A percentile compares a stretch with the other conserved stretches of the same genome.
Conservation (phyloP, 2,888 invertebrate genomes). For the Perizoma affinitatum region DNA sequence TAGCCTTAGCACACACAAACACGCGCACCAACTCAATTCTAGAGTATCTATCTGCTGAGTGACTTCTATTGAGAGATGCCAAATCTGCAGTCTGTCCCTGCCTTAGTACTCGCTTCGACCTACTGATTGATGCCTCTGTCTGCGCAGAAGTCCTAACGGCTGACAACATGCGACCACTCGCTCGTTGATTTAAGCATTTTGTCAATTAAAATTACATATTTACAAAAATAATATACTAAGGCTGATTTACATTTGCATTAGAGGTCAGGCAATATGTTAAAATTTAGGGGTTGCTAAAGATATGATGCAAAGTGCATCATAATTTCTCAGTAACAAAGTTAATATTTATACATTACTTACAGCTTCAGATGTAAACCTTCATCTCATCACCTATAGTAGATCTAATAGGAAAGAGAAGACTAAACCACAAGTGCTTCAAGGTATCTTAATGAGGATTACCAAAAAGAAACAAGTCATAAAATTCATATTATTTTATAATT, state of each 20-base stretch:
- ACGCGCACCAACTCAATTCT: conserved; percentile 1
- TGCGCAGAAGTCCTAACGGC: conserved; percentile 80
- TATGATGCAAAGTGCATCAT: no score
- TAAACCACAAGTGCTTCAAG: no score
- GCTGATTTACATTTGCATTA: no score
- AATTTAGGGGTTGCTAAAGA: no score
- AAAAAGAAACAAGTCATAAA: conserved; percentile 60
- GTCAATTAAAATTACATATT: conserved; percentile 75
- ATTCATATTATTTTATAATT: conserved; percentile 84
- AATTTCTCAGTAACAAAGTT: no score
- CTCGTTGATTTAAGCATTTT: conserved; percentile 74
- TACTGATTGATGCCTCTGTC: conserved; percentile 47
- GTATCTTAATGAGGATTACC: background rate
- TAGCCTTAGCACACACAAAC: conserved; percentile 14
- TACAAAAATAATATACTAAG: conserved; percentile 77
- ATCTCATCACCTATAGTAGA: no score
- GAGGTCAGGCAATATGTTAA: no score
- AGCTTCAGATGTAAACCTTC: no score
- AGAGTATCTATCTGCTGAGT: no score
- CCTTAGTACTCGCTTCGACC: conserved; percentile 16
- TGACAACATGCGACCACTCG: conserved; percentile 67
- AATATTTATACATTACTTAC: no score
- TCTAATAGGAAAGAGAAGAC: no score
- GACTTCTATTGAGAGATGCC: no score
- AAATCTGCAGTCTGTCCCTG: conserved; percentile 24